phyloP scores from a whole-genome alignment of 2,113 vertebrate genomes.

The Plecturocebus donacophilus region DNA sequence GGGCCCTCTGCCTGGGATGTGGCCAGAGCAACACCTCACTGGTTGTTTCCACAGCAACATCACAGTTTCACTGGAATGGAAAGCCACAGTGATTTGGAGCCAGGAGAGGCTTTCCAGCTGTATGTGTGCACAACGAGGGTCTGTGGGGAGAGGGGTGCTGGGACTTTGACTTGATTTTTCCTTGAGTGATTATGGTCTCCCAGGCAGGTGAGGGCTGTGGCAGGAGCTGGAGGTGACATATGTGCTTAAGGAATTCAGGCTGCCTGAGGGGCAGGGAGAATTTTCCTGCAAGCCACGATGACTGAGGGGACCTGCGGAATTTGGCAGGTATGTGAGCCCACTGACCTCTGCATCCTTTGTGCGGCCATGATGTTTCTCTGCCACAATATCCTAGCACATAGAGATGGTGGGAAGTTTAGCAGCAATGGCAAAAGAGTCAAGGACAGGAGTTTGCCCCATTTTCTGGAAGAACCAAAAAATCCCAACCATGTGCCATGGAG shows the following conservation, averaged over 20 bases:
- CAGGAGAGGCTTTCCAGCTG: constrained; percentile 47
- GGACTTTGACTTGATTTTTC: constrained; percentile 76
- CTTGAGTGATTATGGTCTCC: constrained; percentile 67
- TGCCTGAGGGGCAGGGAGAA: constrained; percentile 27
- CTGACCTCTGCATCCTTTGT: background rate
- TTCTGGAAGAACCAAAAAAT: background rate
- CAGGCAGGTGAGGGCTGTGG: constrained; percentile 71
- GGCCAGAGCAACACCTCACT: constrained; percentile 63
- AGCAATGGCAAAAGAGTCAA: background rate
- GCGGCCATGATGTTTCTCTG: background rate
- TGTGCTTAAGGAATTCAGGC: constrained; percentile 57
- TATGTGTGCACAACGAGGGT: background rate
- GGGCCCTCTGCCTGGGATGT: background rate
- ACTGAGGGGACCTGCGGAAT: background rate
- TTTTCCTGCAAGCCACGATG: background rate
- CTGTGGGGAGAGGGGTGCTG: constrained; percentile 47
- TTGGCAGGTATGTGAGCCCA: background rate
- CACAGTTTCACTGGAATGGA: constrained; percentile 70
- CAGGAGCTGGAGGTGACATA: constrained; percentile 65
- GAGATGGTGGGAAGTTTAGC: background rate
- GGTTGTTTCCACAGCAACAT: constrained; percentile 60
- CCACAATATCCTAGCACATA: background rate
- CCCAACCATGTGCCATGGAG: background rate
- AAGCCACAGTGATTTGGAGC: background rate
- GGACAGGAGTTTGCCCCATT: background rate